Evolutionary conservation across 64 coral and sea anemone species (phyloP).

Genomic region (Platygyra sinensis): DNA sequence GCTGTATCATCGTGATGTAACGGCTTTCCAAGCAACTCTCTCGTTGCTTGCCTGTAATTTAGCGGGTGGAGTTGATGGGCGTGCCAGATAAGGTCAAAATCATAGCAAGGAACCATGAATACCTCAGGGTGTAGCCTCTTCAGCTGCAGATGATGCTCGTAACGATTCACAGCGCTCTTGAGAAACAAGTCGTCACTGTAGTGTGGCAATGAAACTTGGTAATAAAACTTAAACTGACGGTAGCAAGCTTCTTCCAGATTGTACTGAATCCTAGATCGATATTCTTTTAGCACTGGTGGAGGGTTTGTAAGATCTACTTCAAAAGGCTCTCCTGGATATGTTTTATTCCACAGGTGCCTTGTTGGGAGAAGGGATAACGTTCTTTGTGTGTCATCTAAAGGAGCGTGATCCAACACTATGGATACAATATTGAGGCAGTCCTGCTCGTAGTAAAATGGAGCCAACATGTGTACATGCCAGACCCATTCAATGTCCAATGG

Average conservation of each 20-base stretch:
- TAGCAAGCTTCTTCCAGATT: slow-evolving; percentile 31
- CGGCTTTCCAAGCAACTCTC: background rate
- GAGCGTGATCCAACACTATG: slow-evolving; percentile 20
- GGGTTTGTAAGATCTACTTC: slow-evolving; percentile 42
- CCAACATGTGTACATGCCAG: slow-evolving; percentile 58
- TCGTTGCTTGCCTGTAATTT: background rate
- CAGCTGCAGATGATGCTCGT: slow-evolving; percentile 20
- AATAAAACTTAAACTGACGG: slow-evolving; percentile 42
- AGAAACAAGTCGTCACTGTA: slow-evolving; percentile 36
- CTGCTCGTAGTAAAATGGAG: slow-evolving; percentile 33
- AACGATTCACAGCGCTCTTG: slow-evolving; percentile 20
- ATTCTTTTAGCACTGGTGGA: background rate
- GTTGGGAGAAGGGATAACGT: background rate
- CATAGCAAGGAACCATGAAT: slow-evolving; percentile 35
- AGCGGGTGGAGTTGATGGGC: background rate
- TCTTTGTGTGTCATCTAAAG: background rate
- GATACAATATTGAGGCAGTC: slow-evolving; percentile 22
- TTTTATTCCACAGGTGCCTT: background rate
- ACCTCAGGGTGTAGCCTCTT: background rate
- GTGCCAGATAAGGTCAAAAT: slow-evolving; percentile 31
- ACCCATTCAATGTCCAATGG: slow-evolving; percentile 60
- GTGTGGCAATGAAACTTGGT: slow-evolving; percentile 52
- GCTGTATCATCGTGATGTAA: slow-evolving; percentile 9
- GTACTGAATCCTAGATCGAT: slow-evolving; percentile 42
- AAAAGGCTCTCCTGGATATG: slow-evolving; percentile 18